A percentile compares a stretch with the other conserved stretches of the same genome.
Conservation (phyloP, 2,113 vertebrate species). For the Phoenicopterus ruber region DNA sequence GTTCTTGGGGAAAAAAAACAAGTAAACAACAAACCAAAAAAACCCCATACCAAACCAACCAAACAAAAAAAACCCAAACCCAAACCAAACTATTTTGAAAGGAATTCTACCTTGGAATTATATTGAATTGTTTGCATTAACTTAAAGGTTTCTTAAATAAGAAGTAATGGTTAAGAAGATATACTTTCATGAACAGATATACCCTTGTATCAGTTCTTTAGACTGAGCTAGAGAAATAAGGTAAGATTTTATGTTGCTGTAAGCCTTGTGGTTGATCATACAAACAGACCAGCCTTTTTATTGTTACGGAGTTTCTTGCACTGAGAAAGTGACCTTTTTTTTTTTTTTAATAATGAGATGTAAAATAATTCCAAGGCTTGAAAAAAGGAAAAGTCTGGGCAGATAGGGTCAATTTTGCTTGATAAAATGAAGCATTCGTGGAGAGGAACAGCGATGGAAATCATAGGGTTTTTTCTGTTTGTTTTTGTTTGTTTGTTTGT, state of each 20-base stretch:
- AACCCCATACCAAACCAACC: no score
- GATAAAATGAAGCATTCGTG: background rate
- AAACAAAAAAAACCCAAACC: background rate
- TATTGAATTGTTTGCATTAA: background rate
- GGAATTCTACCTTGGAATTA: background rate
- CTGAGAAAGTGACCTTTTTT: background rate
- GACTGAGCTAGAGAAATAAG: background rate
- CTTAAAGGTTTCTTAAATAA: background rate
- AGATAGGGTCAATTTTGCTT: background rate
- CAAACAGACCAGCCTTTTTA: background rate
- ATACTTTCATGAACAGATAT: background rate
- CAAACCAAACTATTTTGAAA: background rate
- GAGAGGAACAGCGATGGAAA: background rate
- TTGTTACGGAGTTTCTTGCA: background rate
- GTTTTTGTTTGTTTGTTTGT: no score
- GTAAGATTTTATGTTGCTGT: background rate
- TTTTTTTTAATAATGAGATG: background rate
- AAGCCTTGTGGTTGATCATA: background rate
- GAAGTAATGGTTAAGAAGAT: background rate
- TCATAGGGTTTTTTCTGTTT: background rate
- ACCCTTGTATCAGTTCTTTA: background rate
- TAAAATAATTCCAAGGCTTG: background rate
- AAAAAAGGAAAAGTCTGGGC: background rate
- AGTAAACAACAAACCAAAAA: no score
- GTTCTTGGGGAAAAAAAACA: background rate